These are phyloP conservation scores for Phalloptychus januarius DNA, from an alignment of 2,797 vertebrate genomes.

Conservation along the genomic window DNA sequence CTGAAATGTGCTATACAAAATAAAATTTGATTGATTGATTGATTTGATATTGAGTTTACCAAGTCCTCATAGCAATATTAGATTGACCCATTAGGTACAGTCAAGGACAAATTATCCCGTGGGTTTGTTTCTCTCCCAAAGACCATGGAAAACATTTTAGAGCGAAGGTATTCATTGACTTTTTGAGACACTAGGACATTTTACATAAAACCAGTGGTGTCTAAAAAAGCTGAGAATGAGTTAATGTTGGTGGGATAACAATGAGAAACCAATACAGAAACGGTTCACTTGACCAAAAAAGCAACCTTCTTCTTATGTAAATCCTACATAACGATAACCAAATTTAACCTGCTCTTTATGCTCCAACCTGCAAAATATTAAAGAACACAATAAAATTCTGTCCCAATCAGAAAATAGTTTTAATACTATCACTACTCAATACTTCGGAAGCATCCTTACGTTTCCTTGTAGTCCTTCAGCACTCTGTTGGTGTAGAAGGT, in stretches of 20 bases:
- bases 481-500: constrained; percentile 99
- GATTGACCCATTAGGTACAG: neutral
- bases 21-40: too few species aligned
- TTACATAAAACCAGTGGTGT: neutral
- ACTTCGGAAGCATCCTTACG: constrained; percentile 75
- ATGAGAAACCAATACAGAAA: neutral
- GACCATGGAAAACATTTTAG: neutral
- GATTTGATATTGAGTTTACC: neutral
- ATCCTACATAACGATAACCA: neutral
- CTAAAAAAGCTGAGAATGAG: neutral
- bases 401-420: neutral
- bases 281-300: neutral
- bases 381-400: neutral
- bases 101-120: neutral
- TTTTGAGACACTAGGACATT: neutral
- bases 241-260: neutral
- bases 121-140: neutral
- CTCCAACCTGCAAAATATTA: neutral
- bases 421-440: neutral
- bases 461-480: constrained; percentile 97
- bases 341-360: neutral
- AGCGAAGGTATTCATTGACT: neutral
- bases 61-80: neutral
- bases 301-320: neutral
- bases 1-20: too few species aligned